Conservation (phyloP, 2,113 vertebrate genomes). For the Zapus hudsonius region DNA sequence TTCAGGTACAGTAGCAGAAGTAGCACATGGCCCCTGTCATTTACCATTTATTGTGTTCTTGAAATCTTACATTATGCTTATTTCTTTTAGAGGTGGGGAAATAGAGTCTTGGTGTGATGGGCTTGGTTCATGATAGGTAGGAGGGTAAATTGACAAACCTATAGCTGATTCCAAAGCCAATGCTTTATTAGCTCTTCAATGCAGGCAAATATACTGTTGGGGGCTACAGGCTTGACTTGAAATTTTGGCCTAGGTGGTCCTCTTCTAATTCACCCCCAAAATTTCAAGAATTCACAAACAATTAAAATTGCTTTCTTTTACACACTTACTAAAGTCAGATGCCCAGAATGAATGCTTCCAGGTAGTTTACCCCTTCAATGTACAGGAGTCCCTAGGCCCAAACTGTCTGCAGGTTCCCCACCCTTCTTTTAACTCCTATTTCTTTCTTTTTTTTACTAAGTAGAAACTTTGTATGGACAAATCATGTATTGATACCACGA, state of each 20-base stretch:
- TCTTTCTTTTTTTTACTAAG: no score
- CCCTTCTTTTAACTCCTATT: background rate
- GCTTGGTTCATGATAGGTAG: background rate
- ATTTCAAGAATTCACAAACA: background rate
- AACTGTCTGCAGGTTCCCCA: background rate
- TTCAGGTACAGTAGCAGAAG: background rate
- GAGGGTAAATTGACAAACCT: background rate
- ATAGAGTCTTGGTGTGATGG: background rate
- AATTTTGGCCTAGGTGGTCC: background rate
- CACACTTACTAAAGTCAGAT: background rate
- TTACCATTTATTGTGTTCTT: background rate
- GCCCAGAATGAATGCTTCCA: background rate
- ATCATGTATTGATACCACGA: no score
- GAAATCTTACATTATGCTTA: background rate
- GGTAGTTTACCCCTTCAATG: background rate
- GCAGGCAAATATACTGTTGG: background rate
- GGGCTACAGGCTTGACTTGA: background rate
- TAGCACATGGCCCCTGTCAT: background rate
- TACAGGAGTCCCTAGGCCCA: background rate
- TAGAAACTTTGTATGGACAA: no score
- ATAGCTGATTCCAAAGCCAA: background rate
- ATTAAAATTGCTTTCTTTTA: conserved; percentile 6
- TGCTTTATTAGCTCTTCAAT: background rate
- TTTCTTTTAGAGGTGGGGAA: background rate
- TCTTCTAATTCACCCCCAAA: background rate